Conservation (phyloP, 2,888 invertebrate genomes). For the Parapristionchus giblindavisi region DNA sequence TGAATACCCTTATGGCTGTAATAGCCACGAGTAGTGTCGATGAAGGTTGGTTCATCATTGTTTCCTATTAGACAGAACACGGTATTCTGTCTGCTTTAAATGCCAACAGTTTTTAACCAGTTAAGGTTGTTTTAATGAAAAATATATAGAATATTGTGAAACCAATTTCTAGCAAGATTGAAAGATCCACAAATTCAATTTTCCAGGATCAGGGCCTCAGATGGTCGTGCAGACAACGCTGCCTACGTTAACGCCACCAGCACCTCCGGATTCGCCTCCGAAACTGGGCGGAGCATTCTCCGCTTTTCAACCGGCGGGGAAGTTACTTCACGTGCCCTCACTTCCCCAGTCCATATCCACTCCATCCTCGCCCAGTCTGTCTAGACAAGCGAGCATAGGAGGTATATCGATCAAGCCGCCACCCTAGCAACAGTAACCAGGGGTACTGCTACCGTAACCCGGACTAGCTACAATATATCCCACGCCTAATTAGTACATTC, state of each 20-base stretch:
- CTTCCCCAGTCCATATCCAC: slow-evolving; percentile 25
- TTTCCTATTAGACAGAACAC: neutral
- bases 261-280: slow-evolving; percentile 10
- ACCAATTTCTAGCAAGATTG: neutral
- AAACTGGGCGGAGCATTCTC: slow-evolving; percentile 24
- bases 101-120: too few relatives aligned
- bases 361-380: slow-evolving; percentile 34
- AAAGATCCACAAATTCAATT: neutral
- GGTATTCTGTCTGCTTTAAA: neutral
- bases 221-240: neutral
- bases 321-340: slow-evolving; percentile 11
- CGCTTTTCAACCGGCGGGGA: slow-evolving; percentile 33
- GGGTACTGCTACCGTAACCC: too few relatives aligned
- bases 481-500: too few relatives aligned
- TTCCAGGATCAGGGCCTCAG: slow-evolving; percentile 2
- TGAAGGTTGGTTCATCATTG: neutral
- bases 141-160: too few relatives aligned
- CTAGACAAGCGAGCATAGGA: slow-evolving; percentile 30
- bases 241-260: neutral
- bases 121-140: too few relatives aligned
- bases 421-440: too few relatives aligned
- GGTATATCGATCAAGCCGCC: neutral
- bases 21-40: slow-evolving; percentile 28
- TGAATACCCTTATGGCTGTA: slow-evolving; percentile 22
- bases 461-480: too few relatives aligned